Evolutionary conservation across 2,797 vertebrate species (phyloP), one percentile per base, ranked within the genome.

Genomic region (Manis pentadactyla): DNA sequence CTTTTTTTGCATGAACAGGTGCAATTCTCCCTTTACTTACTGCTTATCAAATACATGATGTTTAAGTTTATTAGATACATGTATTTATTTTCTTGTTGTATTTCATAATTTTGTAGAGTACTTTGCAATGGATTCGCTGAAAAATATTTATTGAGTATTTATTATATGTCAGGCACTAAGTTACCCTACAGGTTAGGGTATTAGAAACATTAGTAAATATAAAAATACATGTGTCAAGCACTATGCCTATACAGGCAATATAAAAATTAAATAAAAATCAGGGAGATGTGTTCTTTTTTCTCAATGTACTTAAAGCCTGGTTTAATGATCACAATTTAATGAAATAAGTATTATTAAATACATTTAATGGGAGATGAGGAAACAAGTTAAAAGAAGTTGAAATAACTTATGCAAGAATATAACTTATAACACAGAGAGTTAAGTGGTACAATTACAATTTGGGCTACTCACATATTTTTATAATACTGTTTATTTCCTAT

Each of bases 231-330:
- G 1, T 81, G 11, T 63, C 37, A 81, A 87, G 14, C 39, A 59
- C 31, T 81, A 42, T 64, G 11, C 31, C 39, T 81, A 19, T 23
- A 63, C 1, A 73, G 37, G 19, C 13, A 64, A 57, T 63, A 78
- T 55, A 89, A 89, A 90, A 92, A 42, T 77, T 39, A 87, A 46
- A 78, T 55, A 89, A 89, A 90, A 92, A 42, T 77, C 34, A 87
- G 37, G 49, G 86, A 59, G 3, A 29, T 81, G 57, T 23, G 31
- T 3, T 53, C 25, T 79, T 37, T 93, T 49, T 10, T 1, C 25
- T 82, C 78, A 92, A 75, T 27, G 46, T 68, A 84, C 13, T 71
- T 77, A 75, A 75, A 95, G 11, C 27, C 4, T 31, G 7, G 34
- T 81, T 81, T 46, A 61, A 37, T 74, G 11, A 84, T 46, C 39